Evolutionary conservation across 1,140 invertebrate species (phyloP).

Genomic region (Ceratina calcarata): DNA sequence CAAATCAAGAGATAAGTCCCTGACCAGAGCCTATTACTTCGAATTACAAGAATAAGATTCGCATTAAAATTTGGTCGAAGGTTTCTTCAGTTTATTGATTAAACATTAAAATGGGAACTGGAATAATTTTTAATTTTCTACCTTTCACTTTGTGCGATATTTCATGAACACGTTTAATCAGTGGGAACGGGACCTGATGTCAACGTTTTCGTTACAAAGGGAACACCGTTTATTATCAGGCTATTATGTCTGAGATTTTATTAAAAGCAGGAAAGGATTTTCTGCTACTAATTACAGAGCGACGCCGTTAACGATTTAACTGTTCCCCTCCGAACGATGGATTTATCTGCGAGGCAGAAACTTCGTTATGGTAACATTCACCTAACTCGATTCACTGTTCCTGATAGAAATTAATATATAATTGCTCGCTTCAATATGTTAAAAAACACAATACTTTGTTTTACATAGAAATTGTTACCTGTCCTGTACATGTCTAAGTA

Average conservation of each 20-base stretch:
- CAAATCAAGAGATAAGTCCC: too few species aligned
- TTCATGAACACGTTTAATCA: neutral
- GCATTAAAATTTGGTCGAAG: too few species aligned
- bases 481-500: too few species aligned
- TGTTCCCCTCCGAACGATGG: neutral
- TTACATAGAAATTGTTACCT: too few species aligned
- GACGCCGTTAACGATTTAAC: slow-evolving; percentile 36
- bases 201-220: slow-evolving; percentile 29
- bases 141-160: neutral
- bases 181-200: neutral
- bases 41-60: too few species aligned
- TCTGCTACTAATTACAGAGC: slow-evolving; percentile 36
- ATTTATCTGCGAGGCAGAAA: neutral
- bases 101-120: too few species aligned
- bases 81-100: too few species aligned
- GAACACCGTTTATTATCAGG: slow-evolving; percentile 8
- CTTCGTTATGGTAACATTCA: slow-evolving; percentile 21
- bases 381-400: slow-evolving; percentile 5
- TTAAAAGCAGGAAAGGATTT: slow-evolving; percentile 28
- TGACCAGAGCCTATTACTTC: too few species aligned
- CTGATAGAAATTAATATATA: too few species aligned
- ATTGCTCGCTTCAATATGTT: too few species aligned
- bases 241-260: slow-evolving; percentile 40
- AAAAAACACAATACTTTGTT: too few species aligned
- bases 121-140: neutral